Evolutionary conservation across 2,888 invertebrate species (phyloP), one percentile per base, ranked within the genome.

Genomic region (Labia minor): DNA sequence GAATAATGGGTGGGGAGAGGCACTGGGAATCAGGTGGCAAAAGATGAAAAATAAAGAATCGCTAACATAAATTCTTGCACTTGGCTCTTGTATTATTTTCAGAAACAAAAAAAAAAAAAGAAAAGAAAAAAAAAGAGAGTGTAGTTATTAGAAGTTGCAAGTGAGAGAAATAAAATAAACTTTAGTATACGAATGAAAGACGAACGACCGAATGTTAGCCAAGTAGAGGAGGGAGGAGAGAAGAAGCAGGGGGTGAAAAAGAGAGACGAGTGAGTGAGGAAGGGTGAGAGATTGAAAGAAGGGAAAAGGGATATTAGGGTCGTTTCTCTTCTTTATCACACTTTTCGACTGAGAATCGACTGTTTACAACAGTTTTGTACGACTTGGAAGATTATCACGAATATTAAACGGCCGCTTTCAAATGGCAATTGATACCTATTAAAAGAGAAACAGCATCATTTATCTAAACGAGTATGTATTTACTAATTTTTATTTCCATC

Each of bases 51-150:
- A 63, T 64, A 68, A 65, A 62, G 37, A 65, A 61, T 64, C 18
- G 26, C 66, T 49, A 49, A 66, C 68, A 68, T 66, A 64, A 66
- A 68, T 68, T 68, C 64, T 64, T 66, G 64, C 67, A 68, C 67
- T 68, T 65, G 64, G 49, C 66, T 66, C 63, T n/a, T n/a, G 37
- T 66, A 68, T 68, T 68, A 66, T 66, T 65, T 61, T 21, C 19
- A 66, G 20, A 67, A 64, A 49, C 49, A 49, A 49, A 49, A n/a
- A n/a, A n/a, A n/a, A n/a, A n/a, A n/a, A n/a, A n/a, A n/a, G n/a
- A n/a, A n/a, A n/a, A n/a, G n/a, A n/a, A n/a, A n/a, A n/a, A n/a
- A n/a, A n/a, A n/a, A n/a, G n/a, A 14, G 49, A 49, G 49, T 3
- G n/a, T 49, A 49, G 49, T 49, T 49, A 49, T 49, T 49, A 49